Evolutionary conservation across 2,888 invertebrate genomes (phyloP).

Genomic region (Acrobasis repandana): DNA sequence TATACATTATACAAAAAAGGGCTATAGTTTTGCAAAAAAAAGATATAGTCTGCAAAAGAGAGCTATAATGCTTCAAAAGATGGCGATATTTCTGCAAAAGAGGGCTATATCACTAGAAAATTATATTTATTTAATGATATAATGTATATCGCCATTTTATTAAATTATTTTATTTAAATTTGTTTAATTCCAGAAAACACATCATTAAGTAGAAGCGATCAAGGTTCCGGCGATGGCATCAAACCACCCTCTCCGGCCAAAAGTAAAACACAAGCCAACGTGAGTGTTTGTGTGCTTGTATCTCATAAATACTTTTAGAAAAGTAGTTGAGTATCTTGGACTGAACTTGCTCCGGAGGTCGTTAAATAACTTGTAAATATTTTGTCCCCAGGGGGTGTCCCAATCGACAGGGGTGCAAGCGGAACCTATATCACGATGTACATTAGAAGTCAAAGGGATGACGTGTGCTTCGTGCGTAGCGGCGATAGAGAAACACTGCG

Average conservation of each 20-base stretch:
- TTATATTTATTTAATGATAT: too few species aligned
- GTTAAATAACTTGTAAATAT: neutral
- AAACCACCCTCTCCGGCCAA: conserved; percentile 50
- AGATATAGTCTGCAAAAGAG: too few species aligned
- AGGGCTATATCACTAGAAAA: too few species aligned
- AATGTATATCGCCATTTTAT: neutral
- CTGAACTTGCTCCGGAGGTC: too few species aligned
- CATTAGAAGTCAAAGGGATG: conserved; percentile 93
- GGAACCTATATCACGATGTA: conserved; percentile 79
- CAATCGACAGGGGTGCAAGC: conserved; percentile 29
- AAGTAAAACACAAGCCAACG: conserved; percentile 55
- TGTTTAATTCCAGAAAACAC: conserved; percentile 41
- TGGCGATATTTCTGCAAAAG: too few species aligned
- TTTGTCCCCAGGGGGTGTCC: conserved; percentile 41
- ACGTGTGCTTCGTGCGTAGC: conserved; percentile 98
- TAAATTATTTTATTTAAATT: neutral
- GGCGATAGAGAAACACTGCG: conserved; percentile 96
- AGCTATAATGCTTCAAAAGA: too few species aligned
- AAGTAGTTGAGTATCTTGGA: too few species aligned
- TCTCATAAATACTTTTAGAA: neutral
- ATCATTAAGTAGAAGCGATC: conserved; percentile 45
- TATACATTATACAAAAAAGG: too few species aligned
- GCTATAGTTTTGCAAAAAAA: too few species aligned
- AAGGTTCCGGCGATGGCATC: conserved; percentile 58
- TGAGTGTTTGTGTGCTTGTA: conserved; percentile 40